Percentiles rank a stretch among this genome's conserved stretches.
Conservation (phyloP, 1,140 invertebrate species). For the Sinella curviseta region DNA sequence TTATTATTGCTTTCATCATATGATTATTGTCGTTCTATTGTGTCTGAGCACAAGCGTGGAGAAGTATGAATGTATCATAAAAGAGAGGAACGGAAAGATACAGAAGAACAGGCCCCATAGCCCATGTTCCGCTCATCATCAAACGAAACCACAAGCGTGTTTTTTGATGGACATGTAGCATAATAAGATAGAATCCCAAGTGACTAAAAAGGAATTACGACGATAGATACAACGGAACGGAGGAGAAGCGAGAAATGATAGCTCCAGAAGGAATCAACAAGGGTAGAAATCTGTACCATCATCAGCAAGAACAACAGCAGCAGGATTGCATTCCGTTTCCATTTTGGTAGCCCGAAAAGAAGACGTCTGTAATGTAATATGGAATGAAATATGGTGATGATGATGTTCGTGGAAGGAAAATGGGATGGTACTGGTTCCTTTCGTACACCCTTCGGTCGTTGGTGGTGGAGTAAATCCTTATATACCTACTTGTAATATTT, state of each 20-base stretch:
- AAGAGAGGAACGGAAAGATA: not conserved
- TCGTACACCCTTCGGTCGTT: too few species aligned
- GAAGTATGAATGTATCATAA: too few species aligned
- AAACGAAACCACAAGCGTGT: not conserved
- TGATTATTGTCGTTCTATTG: not conserved
- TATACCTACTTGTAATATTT: too few species aligned
- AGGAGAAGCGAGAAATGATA: not conserved
- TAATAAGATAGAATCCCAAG: conserved; percentile 18
- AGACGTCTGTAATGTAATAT: not conserved
- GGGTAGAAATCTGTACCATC: conserved; percentile 15
- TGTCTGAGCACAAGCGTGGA: too few species aligned
- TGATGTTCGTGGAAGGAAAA: not conserved
- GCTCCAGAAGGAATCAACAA: not conserved
- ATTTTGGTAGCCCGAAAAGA: not conserved
- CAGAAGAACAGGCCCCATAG: too few species aligned
- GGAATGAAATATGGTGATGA: too few species aligned
- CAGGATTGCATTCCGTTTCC: conserved; percentile 10
- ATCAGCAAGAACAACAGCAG: not conserved
- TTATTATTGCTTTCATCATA: not conserved
- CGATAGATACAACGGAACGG: not conserved
- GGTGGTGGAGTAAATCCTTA: too few species aligned
- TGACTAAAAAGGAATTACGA: conserved; percentile 24
- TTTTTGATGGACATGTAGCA: conserved; percentile 25
- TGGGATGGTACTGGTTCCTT: not conserved
- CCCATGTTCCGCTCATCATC: too few species aligned